phyloP scores from a whole-genome alignment of 2,888 invertebrate species.

The Baronia brevicornis region DNA sequence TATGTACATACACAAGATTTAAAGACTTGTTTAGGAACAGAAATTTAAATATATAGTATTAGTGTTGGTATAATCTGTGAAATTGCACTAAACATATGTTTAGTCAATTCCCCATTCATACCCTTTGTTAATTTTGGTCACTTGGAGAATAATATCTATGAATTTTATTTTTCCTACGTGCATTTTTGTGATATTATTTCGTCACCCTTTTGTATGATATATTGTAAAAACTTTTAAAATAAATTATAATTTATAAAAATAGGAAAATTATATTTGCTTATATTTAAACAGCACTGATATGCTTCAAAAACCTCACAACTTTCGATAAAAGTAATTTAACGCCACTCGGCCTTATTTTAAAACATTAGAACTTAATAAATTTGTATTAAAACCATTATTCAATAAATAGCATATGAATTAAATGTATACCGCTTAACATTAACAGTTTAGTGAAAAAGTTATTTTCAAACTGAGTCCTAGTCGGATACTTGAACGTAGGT shows the following conservation, averaged over 20 bases:
- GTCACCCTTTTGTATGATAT: constrained; percentile 26
- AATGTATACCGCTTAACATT: constrained; percentile 11
- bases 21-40: constrained; percentile 14
- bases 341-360: constrained; percentile 34
- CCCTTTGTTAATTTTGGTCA: constrained; percentile 52
- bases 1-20: constrained; percentile 30
- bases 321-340: constrained; percentile 46
- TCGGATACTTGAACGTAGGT: constrained; percentile 11
- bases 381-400: constrained; percentile 23
- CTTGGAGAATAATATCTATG: constrained; percentile 51
- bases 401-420: constrained; percentile 22
- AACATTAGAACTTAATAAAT: constrained; percentile 19
- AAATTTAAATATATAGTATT: constrained; percentile 5
- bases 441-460: constrained; percentile 16
- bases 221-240: too few relatives aligned
- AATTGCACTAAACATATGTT: constrained; percentile 3
- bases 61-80: too few relatives aligned
- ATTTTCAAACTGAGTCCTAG: constrained; percentile 20
- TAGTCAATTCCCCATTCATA: constrained; percentile 17
- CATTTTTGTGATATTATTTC: constrained; percentile 25
- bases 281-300: constrained; percentile 52
- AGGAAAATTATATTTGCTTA: constrained; percentile 36
- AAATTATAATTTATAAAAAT: constrained; percentile 36
- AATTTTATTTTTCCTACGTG: constrained; percentile 32
- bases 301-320: constrained; percentile 57